A percentile compares a stretch with the other conserved stretches of the same genome.
Conservation (phyloP, 2,797 vertebrate genomes). For the Delichon dasypus region DNA sequence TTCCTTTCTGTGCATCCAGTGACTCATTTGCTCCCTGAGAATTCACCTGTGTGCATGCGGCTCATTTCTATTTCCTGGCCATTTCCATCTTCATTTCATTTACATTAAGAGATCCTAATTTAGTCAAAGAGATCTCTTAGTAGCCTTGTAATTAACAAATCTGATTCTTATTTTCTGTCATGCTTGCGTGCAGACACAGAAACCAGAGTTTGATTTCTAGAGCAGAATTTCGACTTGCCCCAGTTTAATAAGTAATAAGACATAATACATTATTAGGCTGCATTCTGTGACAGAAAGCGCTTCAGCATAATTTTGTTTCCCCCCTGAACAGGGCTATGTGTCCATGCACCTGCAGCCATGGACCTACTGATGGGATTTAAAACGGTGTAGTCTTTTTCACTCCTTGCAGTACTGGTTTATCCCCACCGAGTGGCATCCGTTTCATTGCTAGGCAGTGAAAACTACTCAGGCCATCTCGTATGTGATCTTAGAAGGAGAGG, state of each 20-base stretch:
- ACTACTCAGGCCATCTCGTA: not conserved
- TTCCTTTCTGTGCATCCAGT: not conserved
- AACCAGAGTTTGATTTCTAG: not conserved
- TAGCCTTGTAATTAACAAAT: not conserved
- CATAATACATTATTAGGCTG: not conserved
- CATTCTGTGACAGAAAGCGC: not conserved
- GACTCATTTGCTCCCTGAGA: not conserved
- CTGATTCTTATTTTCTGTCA: not conserved
- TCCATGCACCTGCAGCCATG: not conserved
- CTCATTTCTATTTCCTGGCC: not conserved
- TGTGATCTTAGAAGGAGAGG: too few species aligned
- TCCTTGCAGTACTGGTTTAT: conserved; percentile 49
- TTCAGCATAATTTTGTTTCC: not conserved
- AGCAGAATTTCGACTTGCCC: not conserved
- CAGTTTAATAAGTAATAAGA: not conserved
- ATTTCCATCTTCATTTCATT: not conserved
- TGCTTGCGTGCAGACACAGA: not conserved
- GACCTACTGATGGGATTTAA: not conserved
- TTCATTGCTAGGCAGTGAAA: conserved; percentile 6
- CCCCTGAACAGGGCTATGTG: not conserved
- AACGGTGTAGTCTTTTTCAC: accelerated
- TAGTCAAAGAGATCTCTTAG: not conserved
- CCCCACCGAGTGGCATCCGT: conserved; percentile 53
- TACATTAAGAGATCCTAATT: not conserved
- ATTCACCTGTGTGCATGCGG: not conserved